These are phyloP conservation scores for Drosophila sp. DNA, from an alignment of 1,140 invertebrate genomes.

Conservation along the genomic window DNA sequence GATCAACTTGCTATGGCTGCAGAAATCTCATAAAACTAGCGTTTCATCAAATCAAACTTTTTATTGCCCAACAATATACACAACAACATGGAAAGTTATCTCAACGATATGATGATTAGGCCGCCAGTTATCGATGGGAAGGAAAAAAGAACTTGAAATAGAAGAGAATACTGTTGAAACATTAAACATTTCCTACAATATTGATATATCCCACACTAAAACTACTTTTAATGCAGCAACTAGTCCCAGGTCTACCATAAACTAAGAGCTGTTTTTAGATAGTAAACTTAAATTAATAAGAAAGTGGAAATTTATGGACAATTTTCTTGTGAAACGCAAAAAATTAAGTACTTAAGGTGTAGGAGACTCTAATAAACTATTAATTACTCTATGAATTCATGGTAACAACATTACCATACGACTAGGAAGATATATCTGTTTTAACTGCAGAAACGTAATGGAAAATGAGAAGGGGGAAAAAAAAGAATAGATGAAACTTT, in stretches of 20 bases:
- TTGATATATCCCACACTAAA: no score
- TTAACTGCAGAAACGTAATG: not conserved
- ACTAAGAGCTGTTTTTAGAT: no score
- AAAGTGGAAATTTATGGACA: no score
- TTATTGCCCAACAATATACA: not conserved
- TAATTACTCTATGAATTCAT: no score
- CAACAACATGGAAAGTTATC: not conserved
- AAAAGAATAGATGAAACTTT: not conserved
- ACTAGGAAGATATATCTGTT: not conserved
- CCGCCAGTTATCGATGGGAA: not conserved
- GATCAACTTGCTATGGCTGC: slow-evolving; percentile 33
- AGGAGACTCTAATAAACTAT: not conserved
- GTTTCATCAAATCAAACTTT: slow-evolving; percentile 24
- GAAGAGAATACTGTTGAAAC: no score
- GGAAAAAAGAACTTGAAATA: not conserved
- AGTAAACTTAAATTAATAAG: no score
- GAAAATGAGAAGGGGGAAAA: not conserved
- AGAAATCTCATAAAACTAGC: slow-evolving; percentile 25
- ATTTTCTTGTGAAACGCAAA: no score
- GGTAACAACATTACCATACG: not conserved
- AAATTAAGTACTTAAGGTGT: no score
- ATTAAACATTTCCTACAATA: no score
- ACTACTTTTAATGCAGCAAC: no score
- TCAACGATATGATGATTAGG: not conserved
- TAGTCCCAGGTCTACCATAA: no score